Evolutionary conservation across 2,888 invertebrate genomes (phyloP).

Genomic region (Megaustenia siamemsis): DNA sequence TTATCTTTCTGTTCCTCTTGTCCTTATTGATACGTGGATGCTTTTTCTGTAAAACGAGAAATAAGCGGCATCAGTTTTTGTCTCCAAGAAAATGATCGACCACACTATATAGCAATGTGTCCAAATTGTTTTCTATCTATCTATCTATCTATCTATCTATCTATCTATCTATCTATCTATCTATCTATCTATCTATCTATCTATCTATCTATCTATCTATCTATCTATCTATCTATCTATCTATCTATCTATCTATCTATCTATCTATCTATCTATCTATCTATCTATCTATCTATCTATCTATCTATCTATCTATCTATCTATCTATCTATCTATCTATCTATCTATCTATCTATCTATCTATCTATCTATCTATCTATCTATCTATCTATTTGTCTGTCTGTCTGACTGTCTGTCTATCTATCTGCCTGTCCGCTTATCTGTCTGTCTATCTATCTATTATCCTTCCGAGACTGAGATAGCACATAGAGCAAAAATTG

Average conservation of each 20-base stretch:
- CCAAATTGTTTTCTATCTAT: background rate
- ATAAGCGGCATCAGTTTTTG: too few species aligned
- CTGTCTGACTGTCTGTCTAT: background rate
- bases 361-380: background rate
- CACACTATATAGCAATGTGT: background rate
- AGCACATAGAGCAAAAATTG: too few species aligned
- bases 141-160: slow-evolving; percentile 6
- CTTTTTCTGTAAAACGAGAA: too few species aligned
- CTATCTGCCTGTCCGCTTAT: too few species aligned
- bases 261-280: background rate
- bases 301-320: background rate
- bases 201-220: slow-evolving; percentile 9
- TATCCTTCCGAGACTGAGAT: too few species aligned
- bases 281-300: background rate
- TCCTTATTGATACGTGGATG: too few species aligned
- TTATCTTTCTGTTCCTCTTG: too few species aligned
- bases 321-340: background rate
- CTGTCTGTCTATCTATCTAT: too few species aligned
- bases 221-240: background rate
- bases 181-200: slow-evolving; percentile 9
- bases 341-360: background rate
- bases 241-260: background rate
- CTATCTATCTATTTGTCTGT: background rate
- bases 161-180: slow-evolving; percentile 12
- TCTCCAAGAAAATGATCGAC: too few species aligned